Conservation (phyloP, 2,113 vertebrate species). For the Etia nguti region DNA sequence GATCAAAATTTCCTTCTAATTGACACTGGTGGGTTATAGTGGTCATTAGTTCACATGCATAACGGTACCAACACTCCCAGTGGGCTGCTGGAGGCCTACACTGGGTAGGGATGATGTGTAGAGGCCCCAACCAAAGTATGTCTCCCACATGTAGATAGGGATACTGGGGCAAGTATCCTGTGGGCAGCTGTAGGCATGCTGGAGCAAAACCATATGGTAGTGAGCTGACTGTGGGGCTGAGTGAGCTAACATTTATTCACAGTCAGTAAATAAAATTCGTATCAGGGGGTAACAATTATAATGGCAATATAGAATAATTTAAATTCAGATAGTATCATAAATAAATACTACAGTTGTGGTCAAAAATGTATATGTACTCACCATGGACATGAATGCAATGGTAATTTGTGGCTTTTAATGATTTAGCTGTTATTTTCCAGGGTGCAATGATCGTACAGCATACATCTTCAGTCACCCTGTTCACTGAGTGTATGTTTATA, state of each 20-base stretch:
- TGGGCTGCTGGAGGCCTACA: background rate
- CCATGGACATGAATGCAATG: background rate
- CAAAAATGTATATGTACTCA: background rate
- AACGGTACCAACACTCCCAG: background rate
- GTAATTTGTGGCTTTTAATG: background rate
- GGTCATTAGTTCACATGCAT: background rate
- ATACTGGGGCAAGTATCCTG: background rate
- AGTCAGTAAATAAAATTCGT: fast-evolving
- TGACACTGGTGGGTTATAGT: background rate
- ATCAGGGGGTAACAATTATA: background rate
- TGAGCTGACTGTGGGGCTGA: background rate
- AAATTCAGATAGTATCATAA: background rate
- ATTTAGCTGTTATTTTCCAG: background rate
- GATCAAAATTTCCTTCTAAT: background rate
- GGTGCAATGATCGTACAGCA: background rate
- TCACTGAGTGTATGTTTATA: background rate
- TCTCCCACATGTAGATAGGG: fast-evolving
- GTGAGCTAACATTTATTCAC: background rate
- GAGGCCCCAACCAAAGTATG: background rate
- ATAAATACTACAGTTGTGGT: background rate
- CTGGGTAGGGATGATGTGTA: background rate
- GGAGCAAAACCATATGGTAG: background rate
- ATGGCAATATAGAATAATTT: background rate
- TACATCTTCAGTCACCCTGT: background rate
- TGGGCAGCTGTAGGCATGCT: background rate